Conservation (phyloP, 2,888 invertebrate species). For the Cenopis cana region DNA sequence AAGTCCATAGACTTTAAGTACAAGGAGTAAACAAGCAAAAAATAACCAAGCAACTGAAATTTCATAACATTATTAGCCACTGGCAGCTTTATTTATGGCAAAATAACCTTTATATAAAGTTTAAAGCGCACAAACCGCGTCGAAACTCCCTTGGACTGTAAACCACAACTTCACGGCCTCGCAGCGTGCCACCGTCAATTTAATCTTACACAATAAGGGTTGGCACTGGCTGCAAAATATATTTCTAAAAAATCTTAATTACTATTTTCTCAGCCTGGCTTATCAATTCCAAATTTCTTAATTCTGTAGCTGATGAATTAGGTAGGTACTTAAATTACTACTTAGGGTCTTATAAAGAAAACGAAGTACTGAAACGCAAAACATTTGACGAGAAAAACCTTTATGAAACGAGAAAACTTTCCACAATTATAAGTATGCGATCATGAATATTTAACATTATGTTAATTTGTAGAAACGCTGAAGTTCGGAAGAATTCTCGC, state of each 20-base stretch:
- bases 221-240: background rate
- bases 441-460: constrained; percentile 26
- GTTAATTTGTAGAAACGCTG: constrained; percentile 6
- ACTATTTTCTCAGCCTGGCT: no score
- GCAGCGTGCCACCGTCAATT: constrained; percentile 12
- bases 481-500: constrained; percentile 4
- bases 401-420: constrained; percentile 22
- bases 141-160: constrained; percentile 23
- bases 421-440: constrained; percentile 16
- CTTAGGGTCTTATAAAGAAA: background rate
- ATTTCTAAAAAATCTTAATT: background rate
- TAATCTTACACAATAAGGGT: constrained; percentile 14
- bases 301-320: no score
- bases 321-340: no score
- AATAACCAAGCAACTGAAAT: background rate
- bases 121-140: constrained; percentile 22
- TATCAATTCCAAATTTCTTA: no score
- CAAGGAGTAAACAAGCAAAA: background rate
- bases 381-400: background rate
- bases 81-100: background rate
- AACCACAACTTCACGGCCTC: constrained; percentile 25
- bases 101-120: constrained; percentile 11
- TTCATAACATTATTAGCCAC: constrained; percentile 5
- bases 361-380: background rate
- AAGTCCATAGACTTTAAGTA: background rate